Evolutionary conservation across 2,888 invertebrate species (phyloP).

Genomic region (Agapetus fuscipes): DNA sequence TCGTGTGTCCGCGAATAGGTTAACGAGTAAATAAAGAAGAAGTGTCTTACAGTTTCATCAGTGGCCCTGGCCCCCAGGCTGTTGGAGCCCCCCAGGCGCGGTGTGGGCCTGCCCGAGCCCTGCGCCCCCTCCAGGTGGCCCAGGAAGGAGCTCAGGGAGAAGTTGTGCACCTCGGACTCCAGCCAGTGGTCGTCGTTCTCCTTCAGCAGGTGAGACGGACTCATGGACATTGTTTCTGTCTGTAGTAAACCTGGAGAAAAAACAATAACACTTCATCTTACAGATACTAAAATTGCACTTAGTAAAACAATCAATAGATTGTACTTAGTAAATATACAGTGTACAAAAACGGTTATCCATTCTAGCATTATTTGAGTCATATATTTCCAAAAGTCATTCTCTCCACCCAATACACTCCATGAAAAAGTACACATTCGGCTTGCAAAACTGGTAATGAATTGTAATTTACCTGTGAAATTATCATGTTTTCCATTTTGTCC

Average conservation of each 20-base stretch:
- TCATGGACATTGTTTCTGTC: slow-evolving; percentile 39
- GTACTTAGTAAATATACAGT: too few relatives aligned
- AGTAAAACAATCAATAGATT: too few relatives aligned
- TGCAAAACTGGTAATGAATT: too few relatives aligned
- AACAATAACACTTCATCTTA: too few relatives aligned
- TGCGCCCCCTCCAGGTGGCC: slow-evolving; percentile 70
- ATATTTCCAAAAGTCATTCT: too few relatives aligned
- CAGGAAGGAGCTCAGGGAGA: slow-evolving; percentile 78
- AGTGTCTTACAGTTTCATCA: slow-evolving; percentile 9
- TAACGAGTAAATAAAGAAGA: too few relatives aligned
- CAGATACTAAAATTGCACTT: too few relatives aligned
- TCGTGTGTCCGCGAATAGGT: too few relatives aligned
- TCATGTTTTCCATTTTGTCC: slow-evolving; percentile 23
- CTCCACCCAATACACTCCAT: too few relatives aligned
- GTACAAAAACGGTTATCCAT: too few relatives aligned
- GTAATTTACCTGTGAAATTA: slow-evolving; percentile 24
- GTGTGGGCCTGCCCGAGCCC: slow-evolving; percentile 29
- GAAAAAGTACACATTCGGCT: too few relatives aligned
- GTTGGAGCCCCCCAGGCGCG: neutral
- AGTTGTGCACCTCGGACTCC: slow-evolving; percentile 69
- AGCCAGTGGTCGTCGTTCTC: slow-evolving; percentile 63
- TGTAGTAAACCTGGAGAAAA: slow-evolving; percentile 11
- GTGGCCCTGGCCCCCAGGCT: neutral
- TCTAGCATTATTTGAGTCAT: too few relatives aligned
- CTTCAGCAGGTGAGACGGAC: slow-evolving; percentile 57